phyloP scores from a whole-genome alignment of 2,888 invertebrate species.

The Trissonchulus latispiculum region DNA sequence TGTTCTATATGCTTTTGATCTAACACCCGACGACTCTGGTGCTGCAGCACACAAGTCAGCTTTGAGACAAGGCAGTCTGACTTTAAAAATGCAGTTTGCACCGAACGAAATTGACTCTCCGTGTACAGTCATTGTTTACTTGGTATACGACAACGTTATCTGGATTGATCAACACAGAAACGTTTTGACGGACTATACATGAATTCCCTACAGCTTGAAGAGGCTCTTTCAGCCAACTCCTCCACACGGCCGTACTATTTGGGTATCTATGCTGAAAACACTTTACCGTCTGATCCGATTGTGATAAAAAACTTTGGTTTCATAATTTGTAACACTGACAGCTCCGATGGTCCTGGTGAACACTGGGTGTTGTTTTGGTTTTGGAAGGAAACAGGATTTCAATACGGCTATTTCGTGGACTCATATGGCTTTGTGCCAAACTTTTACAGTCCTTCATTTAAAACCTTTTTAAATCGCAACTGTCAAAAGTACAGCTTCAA shows the following conservation, averaged over 20 bases:
- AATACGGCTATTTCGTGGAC: neutral
- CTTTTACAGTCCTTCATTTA: neutral
- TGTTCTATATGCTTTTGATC: neutral
- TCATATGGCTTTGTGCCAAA: neutral
- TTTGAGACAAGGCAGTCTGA: too few species aligned
- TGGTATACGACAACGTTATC: too few species aligned
- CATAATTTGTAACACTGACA: neutral
- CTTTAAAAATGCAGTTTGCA: too few species aligned
- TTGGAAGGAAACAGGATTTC: neutral
- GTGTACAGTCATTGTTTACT: neutral
- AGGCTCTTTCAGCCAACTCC: neutral
- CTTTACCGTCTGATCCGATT: neutral
- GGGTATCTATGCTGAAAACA: neutral
- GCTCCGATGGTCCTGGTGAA: neutral
- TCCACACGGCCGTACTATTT: neutral
- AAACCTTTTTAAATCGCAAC: neutral
- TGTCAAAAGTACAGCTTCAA: neutral
- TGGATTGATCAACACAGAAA: too few species aligned
- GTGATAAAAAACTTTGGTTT: neutral
- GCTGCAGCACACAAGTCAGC: too few species aligned
- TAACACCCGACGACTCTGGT: too few species aligned
- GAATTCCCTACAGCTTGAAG: neutral
- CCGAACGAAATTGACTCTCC: neutral
- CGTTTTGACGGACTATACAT: neutral
- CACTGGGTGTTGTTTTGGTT: neutral